A percentile compares a stretch with the other conserved stretches of the same genome.
Conservation (phyloP, 2,113 vertebrate species). For the Kryptolebias marmoratus region DNA sequence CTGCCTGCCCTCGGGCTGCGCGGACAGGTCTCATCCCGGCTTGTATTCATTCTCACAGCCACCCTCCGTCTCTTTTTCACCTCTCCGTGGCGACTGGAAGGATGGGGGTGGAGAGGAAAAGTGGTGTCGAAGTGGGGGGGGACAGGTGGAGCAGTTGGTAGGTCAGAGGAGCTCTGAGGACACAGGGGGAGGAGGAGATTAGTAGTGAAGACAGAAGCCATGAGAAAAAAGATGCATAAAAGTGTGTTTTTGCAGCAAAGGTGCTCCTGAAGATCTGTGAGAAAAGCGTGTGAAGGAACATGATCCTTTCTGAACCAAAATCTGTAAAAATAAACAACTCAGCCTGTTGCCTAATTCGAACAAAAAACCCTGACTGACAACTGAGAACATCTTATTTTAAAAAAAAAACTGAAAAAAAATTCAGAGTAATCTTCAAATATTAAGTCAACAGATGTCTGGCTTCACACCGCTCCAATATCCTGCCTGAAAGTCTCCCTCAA, state of each 20-base stretch:
- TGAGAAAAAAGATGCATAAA: neutral
- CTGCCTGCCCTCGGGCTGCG: conserved; percentile 52
- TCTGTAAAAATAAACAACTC: neutral
- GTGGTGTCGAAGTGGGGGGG: conserved; percentile 23
- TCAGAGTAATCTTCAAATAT: neutral
- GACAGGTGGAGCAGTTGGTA: conserved; percentile 40
- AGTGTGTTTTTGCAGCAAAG: neutral
- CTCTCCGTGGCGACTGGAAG: conserved; percentile 37
- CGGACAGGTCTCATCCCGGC: conserved; percentile 34
- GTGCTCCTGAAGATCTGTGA: neutral
- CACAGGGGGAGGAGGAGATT: conserved; percentile 56
- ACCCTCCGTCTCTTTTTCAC: neutral
- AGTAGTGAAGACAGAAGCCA: conserved; percentile 33
- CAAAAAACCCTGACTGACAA: neutral
- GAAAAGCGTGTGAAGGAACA: neutral
- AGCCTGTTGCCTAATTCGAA: neutral
- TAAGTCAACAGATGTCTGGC: neutral
- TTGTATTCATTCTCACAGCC: conserved; percentile 24
- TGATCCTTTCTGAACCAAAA: neutral
- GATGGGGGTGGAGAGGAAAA: conserved; percentile 31
- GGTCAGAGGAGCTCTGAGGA: conserved; percentile 55
- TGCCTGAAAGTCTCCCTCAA: neutral
- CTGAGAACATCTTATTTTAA: neutral
- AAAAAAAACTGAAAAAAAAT: neutral
- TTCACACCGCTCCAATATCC: neutral